Base-by-base conservation (phyloP, 2,888 invertebrate genomes). In the Oscheius sp. region DNA sequence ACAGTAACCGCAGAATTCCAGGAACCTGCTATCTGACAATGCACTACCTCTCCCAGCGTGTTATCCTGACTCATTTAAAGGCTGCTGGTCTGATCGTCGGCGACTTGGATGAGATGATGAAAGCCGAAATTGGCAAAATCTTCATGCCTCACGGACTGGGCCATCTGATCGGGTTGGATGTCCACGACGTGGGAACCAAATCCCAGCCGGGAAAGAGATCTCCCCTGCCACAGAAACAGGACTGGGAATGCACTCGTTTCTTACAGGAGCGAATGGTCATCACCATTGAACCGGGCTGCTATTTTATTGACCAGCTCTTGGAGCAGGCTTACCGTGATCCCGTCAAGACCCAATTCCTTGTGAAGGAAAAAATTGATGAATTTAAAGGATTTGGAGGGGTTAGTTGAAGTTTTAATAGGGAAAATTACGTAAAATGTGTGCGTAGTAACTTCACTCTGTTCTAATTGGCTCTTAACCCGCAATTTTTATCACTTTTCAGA, bases 101-200 rank as follows among this genome's bases (percentile, higher is more conserved):
- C 29, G 69, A 73, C 29, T 49, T 73, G 6, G 52, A 59, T 21
- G 69, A 73, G 27, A 73, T 73, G 73, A 41, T 73, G 5, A 29
- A 29, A 6, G 69, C 70, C 3, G 53, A 78, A 41, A 41, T 81
- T n/a, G 93, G 93, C 69, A 94, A 94, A 18, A 91, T 93, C 12
- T 95, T 98, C 81, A 96, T 96, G 91, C 98, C 98, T 0, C 98
- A 99, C 89, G 98, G 98, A 0, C 91, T 99, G 29, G 98, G 98
- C 0, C 98, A 99, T 90, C 91, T 99, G 70, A 91, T 99, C 88
- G 99, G 99, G 0, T 90, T 95, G 74, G 98, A 99, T 90, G 96
- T 96, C 1, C 98, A 99, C 89, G 98, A 99, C n/a, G n/a, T n/a
- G n/a, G n/a, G n/a, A n/a, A n/a, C n/a, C n/a, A n/a, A n/a, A n/a